Conservation (phyloP, 2,797 vertebrate genomes). For the Sebastes hubbsi region DNA sequence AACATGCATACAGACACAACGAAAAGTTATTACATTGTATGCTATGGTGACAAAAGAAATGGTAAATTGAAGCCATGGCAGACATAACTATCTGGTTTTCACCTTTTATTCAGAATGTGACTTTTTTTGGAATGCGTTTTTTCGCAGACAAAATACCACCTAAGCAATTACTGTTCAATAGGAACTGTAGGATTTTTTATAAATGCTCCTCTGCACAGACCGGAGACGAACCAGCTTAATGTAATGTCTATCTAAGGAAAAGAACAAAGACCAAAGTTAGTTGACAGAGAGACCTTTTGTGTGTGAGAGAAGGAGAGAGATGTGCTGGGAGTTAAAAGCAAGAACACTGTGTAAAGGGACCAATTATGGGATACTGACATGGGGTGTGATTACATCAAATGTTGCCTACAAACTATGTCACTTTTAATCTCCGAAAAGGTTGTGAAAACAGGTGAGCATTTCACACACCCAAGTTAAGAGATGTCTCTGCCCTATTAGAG, state of each 20-base stretch:
- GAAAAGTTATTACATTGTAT: not conserved
- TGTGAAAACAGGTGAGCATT: not conserved
- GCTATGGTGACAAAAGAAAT: not conserved
- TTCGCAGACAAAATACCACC: not conserved
- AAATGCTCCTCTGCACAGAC: not conserved
- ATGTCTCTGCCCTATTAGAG: not conserved
- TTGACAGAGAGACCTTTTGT: constrained; percentile 20
- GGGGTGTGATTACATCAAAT: not conserved
- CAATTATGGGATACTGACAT: not conserved
- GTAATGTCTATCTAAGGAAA: not conserved
- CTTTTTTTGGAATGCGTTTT: not conserved
- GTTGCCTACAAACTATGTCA: not conserved
- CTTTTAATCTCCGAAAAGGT: not conserved
- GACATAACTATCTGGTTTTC: not conserved
- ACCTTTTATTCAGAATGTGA: not conserved
- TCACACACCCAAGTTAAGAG: not conserved
- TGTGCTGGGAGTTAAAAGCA: not conserved
- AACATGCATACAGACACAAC: not conserved
- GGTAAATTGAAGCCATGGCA: not conserved
- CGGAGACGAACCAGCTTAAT: not conserved
- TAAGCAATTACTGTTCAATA: not conserved
- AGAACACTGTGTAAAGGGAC: not conserved
- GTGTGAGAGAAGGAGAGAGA: not conserved
- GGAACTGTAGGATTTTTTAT: not conserved
- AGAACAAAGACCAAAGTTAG: not conserved